These are phyloP conservation scores for Malachius bipustulatus DNA, from an alignment of 2,888 invertebrate genomes.

Conservation along the genomic window DNA sequence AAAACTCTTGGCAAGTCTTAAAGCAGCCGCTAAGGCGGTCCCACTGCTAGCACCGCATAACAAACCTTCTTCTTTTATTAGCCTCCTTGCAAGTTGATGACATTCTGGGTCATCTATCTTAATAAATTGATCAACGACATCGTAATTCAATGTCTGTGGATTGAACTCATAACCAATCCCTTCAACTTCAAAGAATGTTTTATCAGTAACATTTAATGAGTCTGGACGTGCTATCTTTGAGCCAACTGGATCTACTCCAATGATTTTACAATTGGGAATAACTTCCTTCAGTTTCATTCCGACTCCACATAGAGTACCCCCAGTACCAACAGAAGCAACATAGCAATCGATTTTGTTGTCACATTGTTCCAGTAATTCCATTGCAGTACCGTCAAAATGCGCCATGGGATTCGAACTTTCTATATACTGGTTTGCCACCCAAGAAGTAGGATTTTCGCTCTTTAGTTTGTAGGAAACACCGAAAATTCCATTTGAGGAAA, in stretches of 20 bases:
- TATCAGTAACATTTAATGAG: neutral
- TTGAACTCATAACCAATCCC: neutral
- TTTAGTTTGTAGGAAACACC: slow-evolving; percentile 72
- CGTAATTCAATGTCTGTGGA: neutral
- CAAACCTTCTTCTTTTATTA: too few relatives aligned
- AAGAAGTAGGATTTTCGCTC: slow-evolving; percentile 78
- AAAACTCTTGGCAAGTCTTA: slow-evolving; percentile 60
- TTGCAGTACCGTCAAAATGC: slow-evolving; percentile 92
- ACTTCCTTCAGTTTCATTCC: too few relatives aligned
- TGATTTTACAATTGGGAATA: too few relatives aligned
- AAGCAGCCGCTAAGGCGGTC: slow-evolving; percentile 62
- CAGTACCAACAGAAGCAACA: slow-evolving; percentile 37
- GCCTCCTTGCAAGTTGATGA: too few relatives aligned
- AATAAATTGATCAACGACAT: too few relatives aligned
- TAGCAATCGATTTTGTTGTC: slow-evolving; percentile 80
- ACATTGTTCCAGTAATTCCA: slow-evolving; percentile 80
- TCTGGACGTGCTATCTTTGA: neutral
- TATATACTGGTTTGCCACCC: slow-evolving; percentile 92
- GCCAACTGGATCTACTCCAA: neutral
- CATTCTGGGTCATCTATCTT: too few relatives aligned
- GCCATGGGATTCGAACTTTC: slow-evolving; percentile 93
- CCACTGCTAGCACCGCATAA: slow-evolving; percentile 84
- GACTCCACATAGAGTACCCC: too few relatives aligned
- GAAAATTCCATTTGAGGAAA: slow-evolving; percentile 83
- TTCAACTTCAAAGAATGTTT: neutral